These are phyloP conservation scores for Trissolcus basalis DNA, from an alignment of 1,140 invertebrate species.

Conservation along the genomic window DNA sequence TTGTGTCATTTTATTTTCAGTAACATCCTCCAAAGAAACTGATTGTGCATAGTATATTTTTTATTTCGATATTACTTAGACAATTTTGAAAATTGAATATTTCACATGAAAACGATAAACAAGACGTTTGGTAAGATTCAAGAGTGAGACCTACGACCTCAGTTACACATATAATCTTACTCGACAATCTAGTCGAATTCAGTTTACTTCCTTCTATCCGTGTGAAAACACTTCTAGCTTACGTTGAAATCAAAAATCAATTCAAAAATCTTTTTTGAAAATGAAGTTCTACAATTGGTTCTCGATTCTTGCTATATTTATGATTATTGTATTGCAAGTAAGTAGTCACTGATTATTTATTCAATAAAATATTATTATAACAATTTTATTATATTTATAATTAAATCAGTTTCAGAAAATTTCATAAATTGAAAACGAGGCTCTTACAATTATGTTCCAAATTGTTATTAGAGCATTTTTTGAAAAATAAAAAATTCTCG, in stretches of 20 bases:
- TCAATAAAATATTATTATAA: no score
- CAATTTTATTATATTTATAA: neutral
- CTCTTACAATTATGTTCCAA: no score
- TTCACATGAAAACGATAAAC: no score
- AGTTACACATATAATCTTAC: slow-evolving; percentile 38
- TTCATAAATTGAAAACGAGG: no score
- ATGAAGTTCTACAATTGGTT: slow-evolving; percentile 22
- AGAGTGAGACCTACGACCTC: slow-evolving; percentile 26
- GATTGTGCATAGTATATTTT: no score
- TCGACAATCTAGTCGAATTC: slow-evolving; percentile 25
- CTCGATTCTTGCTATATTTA: slow-evolving; percentile 8
- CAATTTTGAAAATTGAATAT: no score
- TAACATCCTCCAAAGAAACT: no score
- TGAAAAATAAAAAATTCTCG: no score
- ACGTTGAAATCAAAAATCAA: neutral
- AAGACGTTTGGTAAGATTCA: neutral
- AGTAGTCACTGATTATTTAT: slow-evolving; percentile 12
- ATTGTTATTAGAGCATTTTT: no score
- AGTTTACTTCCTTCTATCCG: slow-evolving; percentile 21
- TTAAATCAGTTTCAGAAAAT: no score
- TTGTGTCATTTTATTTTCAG: no score
- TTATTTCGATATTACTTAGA: no score
- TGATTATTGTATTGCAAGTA: slow-evolving; percentile 15
- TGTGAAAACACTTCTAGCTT: neutral
- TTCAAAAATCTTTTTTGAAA: neutral